A percentile compares a stretch with the other conserved stretches of the same genome.
phyloP scores from a whole-genome alignment of 2,797 vertebrate species.

The Pampus argenteus region DNA sequence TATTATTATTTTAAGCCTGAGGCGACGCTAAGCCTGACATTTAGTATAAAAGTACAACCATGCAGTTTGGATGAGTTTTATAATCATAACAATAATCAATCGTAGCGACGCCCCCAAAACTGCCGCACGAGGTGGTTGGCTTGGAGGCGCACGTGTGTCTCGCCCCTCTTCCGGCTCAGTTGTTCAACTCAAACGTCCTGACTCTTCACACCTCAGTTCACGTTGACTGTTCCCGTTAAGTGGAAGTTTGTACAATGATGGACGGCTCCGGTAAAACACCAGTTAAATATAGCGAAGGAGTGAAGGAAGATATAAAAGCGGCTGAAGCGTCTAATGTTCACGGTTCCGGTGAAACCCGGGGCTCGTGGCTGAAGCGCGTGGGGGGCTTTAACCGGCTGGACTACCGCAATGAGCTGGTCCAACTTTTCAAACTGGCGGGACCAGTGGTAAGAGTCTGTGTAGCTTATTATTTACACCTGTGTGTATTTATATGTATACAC shows the following conservation, averaged over 20 bases:
- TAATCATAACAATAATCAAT: too few relatives aligned
- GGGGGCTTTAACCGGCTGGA: slow-evolving; percentile 40
- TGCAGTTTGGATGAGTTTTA: too few relatives aligned
- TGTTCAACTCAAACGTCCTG: too few relatives aligned
- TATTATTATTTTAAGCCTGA: too few relatives aligned
- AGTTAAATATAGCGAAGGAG: fast-evolving
- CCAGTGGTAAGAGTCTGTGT: slow-evolving; percentile 79
- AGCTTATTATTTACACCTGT: too few relatives aligned
- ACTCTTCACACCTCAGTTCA: fast-evolving
- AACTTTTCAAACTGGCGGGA: slow-evolving; percentile 79
- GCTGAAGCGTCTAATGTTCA: neutral
- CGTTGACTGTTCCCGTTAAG: neutral
- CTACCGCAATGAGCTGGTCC: slow-evolving; percentile 68
- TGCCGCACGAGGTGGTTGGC: slow-evolving; percentile 2
- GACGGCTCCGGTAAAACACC: slow-evolving; percentile 8
- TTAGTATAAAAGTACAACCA: too few relatives aligned
- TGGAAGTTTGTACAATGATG: slow-evolving; percentile 4
- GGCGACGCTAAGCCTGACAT: too few relatives aligned
- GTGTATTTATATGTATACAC: neutral
- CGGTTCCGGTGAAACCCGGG: neutral
- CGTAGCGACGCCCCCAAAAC: neutral
- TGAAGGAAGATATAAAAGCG: slow-evolving; percentile 5
- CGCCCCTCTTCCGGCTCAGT: neutral
- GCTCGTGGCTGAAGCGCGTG: slow-evolving; percentile 37
- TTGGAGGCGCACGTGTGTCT: neutral